Conservation (phyloP, 2,888 invertebrate genomes). For the Phragmatobia fuliginosa region DNA sequence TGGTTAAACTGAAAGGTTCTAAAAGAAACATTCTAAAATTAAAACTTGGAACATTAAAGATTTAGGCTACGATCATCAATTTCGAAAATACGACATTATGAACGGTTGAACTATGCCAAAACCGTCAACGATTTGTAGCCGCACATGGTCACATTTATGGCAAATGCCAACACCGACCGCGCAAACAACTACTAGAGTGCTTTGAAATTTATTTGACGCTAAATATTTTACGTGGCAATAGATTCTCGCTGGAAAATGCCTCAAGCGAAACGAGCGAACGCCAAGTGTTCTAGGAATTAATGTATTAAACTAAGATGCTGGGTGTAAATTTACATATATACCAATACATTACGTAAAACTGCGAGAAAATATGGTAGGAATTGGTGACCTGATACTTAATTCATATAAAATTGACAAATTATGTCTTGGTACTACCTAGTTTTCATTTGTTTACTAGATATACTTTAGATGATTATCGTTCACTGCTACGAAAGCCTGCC, state of each 20-base stretch:
- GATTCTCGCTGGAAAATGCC: constrained; percentile 26
- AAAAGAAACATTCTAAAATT: not conserved
- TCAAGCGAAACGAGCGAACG: not conserved
- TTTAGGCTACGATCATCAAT: constrained; percentile 42
- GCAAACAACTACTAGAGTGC: constrained; percentile 41
- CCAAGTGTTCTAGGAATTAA: not conserved
- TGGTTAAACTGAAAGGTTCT: constrained; percentile 4
- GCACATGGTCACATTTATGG: constrained; percentile 45
- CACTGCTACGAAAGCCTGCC: too few relatives aligned
- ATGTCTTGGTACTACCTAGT: not conserved
- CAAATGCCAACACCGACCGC: constrained; percentile 45
- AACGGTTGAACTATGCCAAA: constrained; percentile 50
- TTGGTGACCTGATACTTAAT: not conserved
- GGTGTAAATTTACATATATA: not conserved
- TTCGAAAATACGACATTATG: constrained; percentile 46
- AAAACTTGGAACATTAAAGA: constrained; percentile 36
- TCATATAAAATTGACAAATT: too few relatives aligned
- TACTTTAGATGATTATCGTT: too few relatives aligned
- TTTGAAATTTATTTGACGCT: constrained; percentile 48
- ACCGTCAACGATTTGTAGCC: constrained; percentile 54
- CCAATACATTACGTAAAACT: not conserved
- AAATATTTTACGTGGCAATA: constrained; percentile 42
- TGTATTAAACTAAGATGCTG: not conserved
- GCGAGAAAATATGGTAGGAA: not conserved
- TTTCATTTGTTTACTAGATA: too few relatives aligned